These are phyloP conservation scores for Julus scanicus DNA, from an alignment of 2,888 invertebrate species.

Conservation along the genomic window DNA sequence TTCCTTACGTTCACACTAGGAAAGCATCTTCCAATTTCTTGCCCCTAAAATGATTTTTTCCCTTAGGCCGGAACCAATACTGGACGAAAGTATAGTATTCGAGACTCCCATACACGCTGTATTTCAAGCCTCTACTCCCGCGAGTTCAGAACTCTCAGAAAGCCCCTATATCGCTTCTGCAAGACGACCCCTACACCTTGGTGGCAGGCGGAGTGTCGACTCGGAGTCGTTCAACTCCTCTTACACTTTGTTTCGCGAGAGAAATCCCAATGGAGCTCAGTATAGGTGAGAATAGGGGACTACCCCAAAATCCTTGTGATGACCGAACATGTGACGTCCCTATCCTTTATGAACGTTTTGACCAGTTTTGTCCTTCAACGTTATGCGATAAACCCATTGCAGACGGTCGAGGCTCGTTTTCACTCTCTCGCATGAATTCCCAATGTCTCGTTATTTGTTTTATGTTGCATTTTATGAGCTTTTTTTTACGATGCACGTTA, in stretches of 20 bases:
- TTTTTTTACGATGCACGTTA: not conserved
- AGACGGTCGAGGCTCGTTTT: not conserved
- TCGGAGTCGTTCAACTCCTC: constrained; percentile 17
- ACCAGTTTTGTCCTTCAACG: not conserved
- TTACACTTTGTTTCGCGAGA: not conserved
- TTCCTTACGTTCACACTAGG: too few species aligned
- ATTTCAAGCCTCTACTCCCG: not conserved
- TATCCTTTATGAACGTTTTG: not conserved
- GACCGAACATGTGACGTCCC: not conserved
- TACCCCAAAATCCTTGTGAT: not conserved
- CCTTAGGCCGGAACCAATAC: not conserved
- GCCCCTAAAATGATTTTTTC: constrained; percentile 9
- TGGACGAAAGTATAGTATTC: not conserved
- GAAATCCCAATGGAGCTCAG: constrained; percentile 10
- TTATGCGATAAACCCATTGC: not conserved
- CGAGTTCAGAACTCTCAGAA: not conserved
- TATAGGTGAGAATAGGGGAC: constrained; percentile 27
- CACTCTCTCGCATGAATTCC: not conserved
- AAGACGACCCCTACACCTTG: not conserved
- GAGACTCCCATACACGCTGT: not conserved
- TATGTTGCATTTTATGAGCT: not conserved
- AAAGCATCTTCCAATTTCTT: not conserved
- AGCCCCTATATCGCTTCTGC: not conserved
- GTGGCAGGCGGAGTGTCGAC: constrained; percentile 13
- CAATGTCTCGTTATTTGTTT: not conserved